Evolutionary conservation across 2,888 invertebrate genomes (phyloP), one percentile per base, ranked within the genome.

Genomic region (Pomacea canaliculata): DNA sequence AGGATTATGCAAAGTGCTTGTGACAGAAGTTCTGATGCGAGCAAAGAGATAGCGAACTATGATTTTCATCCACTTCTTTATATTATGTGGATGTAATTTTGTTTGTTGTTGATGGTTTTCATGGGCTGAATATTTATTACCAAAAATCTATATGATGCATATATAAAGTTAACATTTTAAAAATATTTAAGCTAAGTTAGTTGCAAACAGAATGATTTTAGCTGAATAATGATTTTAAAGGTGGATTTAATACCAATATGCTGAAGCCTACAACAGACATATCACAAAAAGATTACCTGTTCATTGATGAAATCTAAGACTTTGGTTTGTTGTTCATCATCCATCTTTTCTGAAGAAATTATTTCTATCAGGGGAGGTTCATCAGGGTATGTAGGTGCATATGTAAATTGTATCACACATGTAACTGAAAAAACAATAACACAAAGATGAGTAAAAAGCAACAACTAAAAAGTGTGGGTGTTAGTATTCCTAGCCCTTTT

Each of bases 331-430:
- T 88, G 83, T 1, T 85, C 85, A 70, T 89, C 89, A 23, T 97
- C 94, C 89, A 97, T 95, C 78, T 87, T 87, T 94, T 90, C 90
- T 46, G 84, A 83, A 3, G 88, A 87, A n/a, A 74, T 82, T 78
- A 98, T 94, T 90, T 96, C 95, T 82, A 98, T 94, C 27, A 93
- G 81, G 0, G 97, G 96, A 16, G 94, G 92, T 87, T 95, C 96
- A 86, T 98, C 98, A 0, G 98, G 98, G 91, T 98, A 98, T 85
- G 94, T 95, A 12, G 94, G 91, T 9, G 96, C 95, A 86, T 96
- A 97, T 18, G 95, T 94, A 88, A 98, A 96, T 81, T 94, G 93
- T 81, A 97, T 92, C 13, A 72, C 76, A 74, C 76, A 80, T 70
- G 73, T 74, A 73, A 96, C 88, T 88, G 81, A 49, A 84, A 82